These are phyloP conservation scores for Phalangium opilio DNA, from an alignment of 2,888 invertebrate genomes.

Conservation along the genomic window DNA sequence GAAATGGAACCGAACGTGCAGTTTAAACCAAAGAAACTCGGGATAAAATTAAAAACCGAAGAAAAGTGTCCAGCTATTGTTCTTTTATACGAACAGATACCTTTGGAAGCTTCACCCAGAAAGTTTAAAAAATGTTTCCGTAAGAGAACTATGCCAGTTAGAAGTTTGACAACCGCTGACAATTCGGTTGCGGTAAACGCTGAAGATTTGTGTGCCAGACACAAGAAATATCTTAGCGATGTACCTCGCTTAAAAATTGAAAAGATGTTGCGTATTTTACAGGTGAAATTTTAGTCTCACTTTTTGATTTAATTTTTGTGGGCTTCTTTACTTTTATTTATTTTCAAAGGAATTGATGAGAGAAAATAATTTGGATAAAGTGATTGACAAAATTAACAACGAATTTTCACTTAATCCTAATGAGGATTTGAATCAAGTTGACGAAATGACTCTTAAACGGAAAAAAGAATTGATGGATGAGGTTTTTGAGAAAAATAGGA, in stretches of 20 bases:
- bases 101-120: too few relatives aligned
- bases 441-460: slow-evolving; percentile 25
- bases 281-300: slow-evolving; percentile 28
- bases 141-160: slow-evolving; percentile 35
- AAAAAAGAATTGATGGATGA: slow-evolving; percentile 38
- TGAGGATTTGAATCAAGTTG: slow-evolving; percentile 36
- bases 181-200: slow-evolving; percentile 29
- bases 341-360: slow-evolving; percentile 22
- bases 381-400: slow-evolving; percentile 26
- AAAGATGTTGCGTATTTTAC: slow-evolving; percentile 34
- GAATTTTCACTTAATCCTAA: slow-evolving; percentile 33
- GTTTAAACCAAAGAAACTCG: slow-evolving; percentile 26
- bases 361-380: slow-evolving; percentile 31
- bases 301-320: too few relatives aligned
- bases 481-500: slow-evolving; percentile 32
- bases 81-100: slow-evolving; percentile 25
- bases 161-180: slow-evolving; percentile 29
- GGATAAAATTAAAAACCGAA: slow-evolving; percentile 27
- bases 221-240: slow-evolving; percentile 28
- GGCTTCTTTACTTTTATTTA: too few relatives aligned
- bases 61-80: slow-evolving; percentile 28
- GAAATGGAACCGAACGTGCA: not conserved
- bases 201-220: slow-evolving; percentile 30
- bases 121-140: slow-evolving; percentile 25
- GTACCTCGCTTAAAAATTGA: slow-evolving; percentile 32